Evolutionary conservation across 2,888 invertebrate species (phyloP), one percentile per base, ranked within the genome.

Genomic region (Aphodius sticticus): DNA sequence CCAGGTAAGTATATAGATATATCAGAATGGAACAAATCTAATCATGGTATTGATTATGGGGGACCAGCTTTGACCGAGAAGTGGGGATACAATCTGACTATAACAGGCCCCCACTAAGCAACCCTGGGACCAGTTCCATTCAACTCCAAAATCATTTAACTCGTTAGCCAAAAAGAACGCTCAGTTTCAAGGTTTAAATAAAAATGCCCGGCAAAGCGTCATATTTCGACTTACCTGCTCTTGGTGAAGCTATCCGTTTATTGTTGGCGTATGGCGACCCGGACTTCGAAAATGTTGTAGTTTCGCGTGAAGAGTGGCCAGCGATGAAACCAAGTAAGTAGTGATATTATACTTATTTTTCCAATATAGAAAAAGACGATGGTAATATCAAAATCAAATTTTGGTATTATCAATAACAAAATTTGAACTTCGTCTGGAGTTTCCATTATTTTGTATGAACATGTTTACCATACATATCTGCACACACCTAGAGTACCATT

Each of bases 191-290:
- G 26, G 26, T 35, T 7, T n/a, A n/a, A 35, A 6, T n/a, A 9
- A 53, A 53, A 53, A 53, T 53, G 53, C 53, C 53, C 9, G 76
- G 26, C 12, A 76, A 76, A 35, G 69, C 69, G 69, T 16, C 76
- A 12, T 76, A 76, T 26, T 76, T 76, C 35, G 76, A 69, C 69
- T 26, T 76, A 69, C 69, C 76, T 12, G 76, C 69, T 12, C 69
- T 78, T 9, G 78, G 37, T 14, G 78, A 78, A 75, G 37, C 78
- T 2, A 78, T 78, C 74, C 78, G 78, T 9, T 75, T 78, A 14
- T 14, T 78, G 26, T 36, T 78, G 26, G 70, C 26, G 6, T 78
- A 75, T 53, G 78, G 78, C 15, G 78, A 75, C 16, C 16, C 14
- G 6, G 75, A 78, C 2, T 78, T 78, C 14, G 78, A 78, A 75